Evolutionary conservation across 1,140 invertebrate genomes (phyloP), one percentile per base, ranked within the genome.

Genomic region (Drosophila nannoptera): DNA sequence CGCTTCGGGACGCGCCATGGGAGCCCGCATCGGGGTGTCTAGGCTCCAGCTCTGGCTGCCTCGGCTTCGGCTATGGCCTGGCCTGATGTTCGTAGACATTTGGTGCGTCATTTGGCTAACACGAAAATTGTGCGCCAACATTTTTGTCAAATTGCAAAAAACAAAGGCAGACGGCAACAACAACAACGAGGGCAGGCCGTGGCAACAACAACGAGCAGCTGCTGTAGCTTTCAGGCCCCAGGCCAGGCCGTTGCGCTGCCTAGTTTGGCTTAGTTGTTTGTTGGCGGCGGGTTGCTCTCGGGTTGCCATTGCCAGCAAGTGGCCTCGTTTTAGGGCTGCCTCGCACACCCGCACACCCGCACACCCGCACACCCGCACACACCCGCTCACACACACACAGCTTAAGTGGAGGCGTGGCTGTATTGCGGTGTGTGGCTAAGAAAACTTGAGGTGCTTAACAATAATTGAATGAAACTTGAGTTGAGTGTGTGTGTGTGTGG

Each of bases 401-500:
- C 16, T 33, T 48, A 38, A 53, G 40, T 55, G 49, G 60, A 67
- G 36, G 32, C 31, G 60, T 61, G 81, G 69, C 52, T 70, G 66
- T 69, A 60, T 73, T 83, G 75, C 72, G 72, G 76, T 84, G 66
- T 83, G 76, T 83, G 81, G 73, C 76, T 64, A 77, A 84, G 80
- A 84, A 83, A 84, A 84, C 80, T 84, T 84, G 81, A 84, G 80
- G 80, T 84, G 80, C 80, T 86, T 84, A 84, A 86, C 80, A 86
- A 84, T 84, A 84, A 84, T 84, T 84, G 80, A 84, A 84, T 84
- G 80, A 77, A 84, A 84, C 80, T 84, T 84, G 80, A 84, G 81
- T 69, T 76, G 76, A 73, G 53, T 63, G 29, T 55, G 45, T 32
- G 66, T 60, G 35, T 33, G 22, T 40, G 43, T 14, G 12, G 7